Conservation (phyloP, 2,797 vertebrate genomes). For the Enteromius argenteus region DNA sequence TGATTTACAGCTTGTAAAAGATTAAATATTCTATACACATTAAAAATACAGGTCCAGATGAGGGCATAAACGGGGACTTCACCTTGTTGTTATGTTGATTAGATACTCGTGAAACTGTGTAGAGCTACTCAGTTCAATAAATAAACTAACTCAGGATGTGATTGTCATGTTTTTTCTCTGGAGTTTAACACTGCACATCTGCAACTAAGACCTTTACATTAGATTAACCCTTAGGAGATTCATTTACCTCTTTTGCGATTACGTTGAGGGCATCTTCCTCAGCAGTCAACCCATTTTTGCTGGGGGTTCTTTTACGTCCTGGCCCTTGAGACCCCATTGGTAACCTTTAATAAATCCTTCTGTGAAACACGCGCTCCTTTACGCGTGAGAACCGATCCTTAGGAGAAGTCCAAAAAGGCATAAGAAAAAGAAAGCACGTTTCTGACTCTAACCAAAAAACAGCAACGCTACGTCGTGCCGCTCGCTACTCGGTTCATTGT, state of each 20-base stretch:
- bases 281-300: constrained; percentile 86
- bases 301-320: constrained; percentile 89
- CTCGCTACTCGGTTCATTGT: constrained; percentile 64
- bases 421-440: constrained; percentile 44
- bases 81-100: not conserved
- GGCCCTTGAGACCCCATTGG: constrained; percentile 89
- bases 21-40: no score
- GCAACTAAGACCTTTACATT: not conserved
- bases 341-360: constrained; percentile 24
- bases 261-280: constrained; percentile 93
- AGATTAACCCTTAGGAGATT: not conserved
- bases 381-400: constrained; percentile 1
- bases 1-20: not conserved
- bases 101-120: not conserved
- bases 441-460: constrained; percentile 22
- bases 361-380: constrained; percentile 12
- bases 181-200: not conserved
- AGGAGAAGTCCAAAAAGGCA: not conserved
- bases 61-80: not conserved
- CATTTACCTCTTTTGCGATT: constrained; percentile 90
- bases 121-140: not conserved
- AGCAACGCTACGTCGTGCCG: constrained; percentile 6
- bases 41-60: not conserved
- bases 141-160: not conserved
- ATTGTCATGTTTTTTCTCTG: not conserved